Base-by-base conservation (phyloP, 2,797 vertebrate genomes). In the Echeneis naucrates region DNA sequence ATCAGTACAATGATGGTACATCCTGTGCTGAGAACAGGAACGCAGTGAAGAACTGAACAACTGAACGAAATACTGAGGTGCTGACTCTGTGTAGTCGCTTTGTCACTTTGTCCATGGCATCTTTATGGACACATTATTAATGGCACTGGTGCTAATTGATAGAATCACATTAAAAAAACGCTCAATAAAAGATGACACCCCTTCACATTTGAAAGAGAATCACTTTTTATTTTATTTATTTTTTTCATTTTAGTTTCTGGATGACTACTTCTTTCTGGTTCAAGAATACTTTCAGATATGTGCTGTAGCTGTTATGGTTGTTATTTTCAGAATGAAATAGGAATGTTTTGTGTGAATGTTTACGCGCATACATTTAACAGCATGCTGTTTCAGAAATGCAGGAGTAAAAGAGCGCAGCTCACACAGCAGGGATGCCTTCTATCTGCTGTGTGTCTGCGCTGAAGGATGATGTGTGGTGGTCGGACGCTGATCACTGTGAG, bases 401-500 rank as follows among this genome's bases (percentile, higher is more conserved):
- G n/a, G n/a, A n/a, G n/a, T 17, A 16, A 1, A 8, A 27, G 32
- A 63, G 14, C 19, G 5, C 16, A 42, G 27, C 5, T 47, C 56
- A 40, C 13, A 48, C 55, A 45, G 30, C 26, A 51, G 13, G 32
- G 55, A 11, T 11, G 51, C 6, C 58, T 6, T 66, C 13, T 24
- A 17, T 40, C 13, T 52, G 5, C 17, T 9, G 40, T 44, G 14
- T 68, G 58, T 52, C 8, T 24, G 51, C 50, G 50, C 26, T 48
- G 0, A n/a, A 2, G 42, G 48, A 64, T 61, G 70, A 42, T 1
- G 6, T 10, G 35, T 42, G 35, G 21, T 37, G 53, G 62, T 74
- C 63, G 35, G 66, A n/a, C 66, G 44, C 40, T 60, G 77, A 82
- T 83, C 82, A 69, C 62, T 32, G 54, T 83, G 77, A 83, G 82